Evolutionary conservation across 2,113 vertebrate genomes (phyloP), one percentile per base, ranked within the genome.

Genomic region (Gymnogyps californianus): DNA sequence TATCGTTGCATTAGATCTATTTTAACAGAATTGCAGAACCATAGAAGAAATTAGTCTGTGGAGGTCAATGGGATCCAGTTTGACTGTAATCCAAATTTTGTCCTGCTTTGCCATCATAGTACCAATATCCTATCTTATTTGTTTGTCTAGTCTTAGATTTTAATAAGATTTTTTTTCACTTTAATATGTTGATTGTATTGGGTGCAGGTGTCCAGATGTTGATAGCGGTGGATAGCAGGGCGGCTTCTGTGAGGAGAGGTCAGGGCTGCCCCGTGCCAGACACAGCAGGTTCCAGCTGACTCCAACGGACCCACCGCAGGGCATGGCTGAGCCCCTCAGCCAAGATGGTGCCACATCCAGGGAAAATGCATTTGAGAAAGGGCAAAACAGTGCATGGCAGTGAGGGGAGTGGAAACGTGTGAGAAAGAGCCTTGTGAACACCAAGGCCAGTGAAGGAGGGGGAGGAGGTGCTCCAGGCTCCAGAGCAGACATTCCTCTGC

Each of bases 201-300:
- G 5, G 4, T 54, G 12, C 8, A 32, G 12, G 1, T 52, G 16
- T 11, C 26, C 29, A 40, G 13, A 2, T 17, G 2, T 22, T 38
- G 12, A 20, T 5, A n/a, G 25, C 0, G 4, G 8, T 9, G 6
- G 19, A 5, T 16, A 67, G 21, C 13, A 57, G 15, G 15, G 29
- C 0, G 4, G 11, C 44, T 14, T 24, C 20, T 13, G 21, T 51
- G 49, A 31, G 29, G 25, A 12, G 10, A 24, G 21, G 20, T 14
- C 5, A 4, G 13, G 52, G 13, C 25, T 84, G 40, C 34, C 55
- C 44, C 4, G 0, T 54, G 19, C 34, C 2, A 11, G 65, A 31
- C 7, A 32, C 25, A 15, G n/a, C 4, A 1, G 2, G 4, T 55
- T 85, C 32, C n/a, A 87, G 31, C 22, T 0, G 0, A 4, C 40